Base-by-base conservation (phyloP, 2,113 vertebrate species). In the Neolamprologus kungweensis region DNA sequence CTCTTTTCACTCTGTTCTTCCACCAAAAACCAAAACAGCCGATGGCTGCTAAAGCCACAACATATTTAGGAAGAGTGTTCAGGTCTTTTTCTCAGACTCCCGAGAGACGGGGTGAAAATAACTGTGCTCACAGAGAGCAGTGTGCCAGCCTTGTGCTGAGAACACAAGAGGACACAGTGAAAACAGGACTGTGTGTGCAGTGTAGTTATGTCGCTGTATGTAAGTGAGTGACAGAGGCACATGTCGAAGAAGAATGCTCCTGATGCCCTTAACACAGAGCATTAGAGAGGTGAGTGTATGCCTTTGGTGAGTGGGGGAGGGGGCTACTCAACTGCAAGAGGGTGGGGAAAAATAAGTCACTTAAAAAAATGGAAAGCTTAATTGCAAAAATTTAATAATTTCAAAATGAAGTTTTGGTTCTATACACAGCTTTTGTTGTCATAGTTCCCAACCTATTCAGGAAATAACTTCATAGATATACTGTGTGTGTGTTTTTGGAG, bases 211-310 rank as follows among this genome's bases (percentile, higher is more conserved):
- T 55, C 12, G 14, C 57, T 31, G 26, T 31, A 60, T 60, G 91
- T 63, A 80, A 50, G n/a, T 96, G 96, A 97, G 87, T 96, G 96
- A 96, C 96, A 96, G 95, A 92, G 84, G 88, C 96, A 97, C 92
- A 95, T 97, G 96, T 90, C 28, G 17, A 65, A 87, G 84, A 93
- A 53, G 90, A 92, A 94, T 90, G 90, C 88, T 91, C 50, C 86
- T 82, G 90, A 90, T 89, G 93, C 88, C 93, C 93, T 95, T 94
- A 95, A 94, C 91, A 79, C 89, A 65, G 88, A 51, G 88, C 82
- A 54, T 92, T 68, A 79, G 85, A 55, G 58, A 75, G 28, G 84
- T 53, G 85, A 42, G 86, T 7, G 78, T 87, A 87, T 65, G 13
- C 42, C 7, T 47, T 31, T 31, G 42, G 65, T 33, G 35, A 31